Evolutionary conservation across 2,797 vertebrate genomes (phyloP), one percentile per base, ranked within the genome.

Genomic region (Hoplostethus mediterraneus): DNA sequence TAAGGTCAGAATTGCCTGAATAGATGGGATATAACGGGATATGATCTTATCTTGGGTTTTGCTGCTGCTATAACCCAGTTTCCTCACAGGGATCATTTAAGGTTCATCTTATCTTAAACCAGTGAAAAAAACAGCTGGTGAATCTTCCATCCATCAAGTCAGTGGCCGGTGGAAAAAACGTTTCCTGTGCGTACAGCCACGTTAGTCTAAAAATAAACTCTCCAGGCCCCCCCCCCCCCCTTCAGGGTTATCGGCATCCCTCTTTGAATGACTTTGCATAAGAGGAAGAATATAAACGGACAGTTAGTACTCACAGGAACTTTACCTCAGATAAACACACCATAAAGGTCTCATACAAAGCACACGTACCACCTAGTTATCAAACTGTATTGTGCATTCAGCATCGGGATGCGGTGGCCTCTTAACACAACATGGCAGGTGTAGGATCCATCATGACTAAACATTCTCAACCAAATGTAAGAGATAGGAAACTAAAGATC

Each of bases 231-330:
- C 6, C 25, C 10, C 21, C 21, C 21, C 21, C 21, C 21, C 21
- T 56, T 61, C 9, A 14, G 28, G 10, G 53, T 77, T 73, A 84
- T 79, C 75, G 38, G 2, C 0, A 48, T n/a, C 42, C 28, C 31
- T 52, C 75, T 85, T 87, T 83, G 76, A 66, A 89, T 82, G 14
- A 38, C 28, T 81, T 78, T 81, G 63, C 61, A 75, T 33, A 25
- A 8, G 45, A 68, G 28, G 12, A 14, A 31, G 10, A 63, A 38
- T 28, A 67, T 77, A 63, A 87, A 72, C 68, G 61, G 64, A 62
- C 67, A 48, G 75, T 52, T 63, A 40, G 55, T 71, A 36, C 62
- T 71, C 61, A 5, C 3, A 1, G 16, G 28, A 47, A 44, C 40
- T 63, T 74, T 61, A 42, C 66, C 16, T 30, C n/a, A 49, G 67